Evolutionary conservation across 2,797 vertebrate genomes (phyloP), one percentile per base, ranked within the genome.

Genomic region (Acanthopagrus latus): DNA sequence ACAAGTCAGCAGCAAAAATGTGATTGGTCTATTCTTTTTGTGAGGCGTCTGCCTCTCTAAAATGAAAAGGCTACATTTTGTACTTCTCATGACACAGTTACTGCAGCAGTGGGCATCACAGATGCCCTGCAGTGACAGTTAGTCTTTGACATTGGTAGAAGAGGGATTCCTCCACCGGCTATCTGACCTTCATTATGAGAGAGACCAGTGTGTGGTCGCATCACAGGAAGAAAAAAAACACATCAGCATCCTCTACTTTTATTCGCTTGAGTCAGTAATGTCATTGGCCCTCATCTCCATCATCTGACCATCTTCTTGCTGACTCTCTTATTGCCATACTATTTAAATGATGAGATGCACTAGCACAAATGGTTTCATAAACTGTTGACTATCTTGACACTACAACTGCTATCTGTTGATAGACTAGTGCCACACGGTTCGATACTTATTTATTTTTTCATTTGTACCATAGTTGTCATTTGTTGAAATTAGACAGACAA

Each of bases 161-260:
- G 20, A 59, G 52, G 25, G 54, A 54, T 77, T 27, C 3, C 50
- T 62, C 58, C 38, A 73, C 43, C 56, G 54, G 47, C 21, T 33
- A 3, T 23, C 21, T 66, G 73, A 66, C 50, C 44, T 33, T 21
- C 4, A 60, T 50, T 55, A 65, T 20, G 27, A 33, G 43, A 33
- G 20, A 54, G 12, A 43, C 27, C 23, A 48, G 25, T 4, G 13
- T 64, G 54, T 29, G 29, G 56, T 57, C 4, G 10, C 14, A 46
- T 48, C 23, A 54, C 29, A 44, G 33, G 33, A 41, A 41, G 47
- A 41, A 41, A 64, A 12, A 58, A 25, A n/a, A 38, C 6, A 11
- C 52, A 21, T n/a, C 25, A 59, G 23, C 16, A 3, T 55, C 23
- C 20, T 47, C 9, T 33, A 8, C 23, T 21, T 50, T 25, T 25